Evolutionary conservation across 2,797 vertebrate genomes (phyloP).

Genomic region (Melanotaenia trifasciata): DNA sequence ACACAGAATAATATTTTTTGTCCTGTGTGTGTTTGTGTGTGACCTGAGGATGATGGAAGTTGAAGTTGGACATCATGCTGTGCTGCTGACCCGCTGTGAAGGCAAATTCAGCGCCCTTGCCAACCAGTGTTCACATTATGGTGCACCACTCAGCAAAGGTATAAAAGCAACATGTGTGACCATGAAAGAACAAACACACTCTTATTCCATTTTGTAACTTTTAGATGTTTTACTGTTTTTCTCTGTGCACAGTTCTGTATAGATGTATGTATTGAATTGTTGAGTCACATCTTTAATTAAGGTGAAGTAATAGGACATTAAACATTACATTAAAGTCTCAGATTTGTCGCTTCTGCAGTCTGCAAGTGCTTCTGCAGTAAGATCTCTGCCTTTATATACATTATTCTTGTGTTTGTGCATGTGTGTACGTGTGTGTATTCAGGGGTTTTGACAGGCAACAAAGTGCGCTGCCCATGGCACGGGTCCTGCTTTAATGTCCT

Average conservation of each 20-base stretch:
- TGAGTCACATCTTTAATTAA: neutral
- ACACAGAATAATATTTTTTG: neutral
- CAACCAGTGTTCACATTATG: conserved; percentile 87
- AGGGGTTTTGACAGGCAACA: conserved; percentile 81
- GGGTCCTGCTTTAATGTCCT: conserved; percentile 87
- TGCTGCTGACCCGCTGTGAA: conserved; percentile 83
- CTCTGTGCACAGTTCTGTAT: no score
- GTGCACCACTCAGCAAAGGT: conserved; percentile 88
- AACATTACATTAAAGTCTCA: no score
- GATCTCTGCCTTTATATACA: neutral
- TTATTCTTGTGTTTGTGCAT: conserved; percentile 1
- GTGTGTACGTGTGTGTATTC: conserved; percentile 27
- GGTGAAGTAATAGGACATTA: no score
- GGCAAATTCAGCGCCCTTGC: conserved; percentile 82
- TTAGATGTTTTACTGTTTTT: no score
- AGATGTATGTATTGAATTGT: neutral
- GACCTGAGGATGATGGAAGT: conserved; percentile 86
- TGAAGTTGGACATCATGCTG: conserved; percentile 77
- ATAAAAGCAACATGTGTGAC: conserved; percentile 9
- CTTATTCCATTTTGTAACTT: no score
- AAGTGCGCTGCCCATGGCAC: conserved; percentile 89
- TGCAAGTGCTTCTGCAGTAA: neutral
- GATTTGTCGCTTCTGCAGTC: neutral
- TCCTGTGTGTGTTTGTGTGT: conserved; percentile 30
- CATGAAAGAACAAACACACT: neutral